These are phyloP conservation scores for Keiferia lycopersicella DNA, from an alignment of 2,888 invertebrate species.

Conservation along the genomic window DNA sequence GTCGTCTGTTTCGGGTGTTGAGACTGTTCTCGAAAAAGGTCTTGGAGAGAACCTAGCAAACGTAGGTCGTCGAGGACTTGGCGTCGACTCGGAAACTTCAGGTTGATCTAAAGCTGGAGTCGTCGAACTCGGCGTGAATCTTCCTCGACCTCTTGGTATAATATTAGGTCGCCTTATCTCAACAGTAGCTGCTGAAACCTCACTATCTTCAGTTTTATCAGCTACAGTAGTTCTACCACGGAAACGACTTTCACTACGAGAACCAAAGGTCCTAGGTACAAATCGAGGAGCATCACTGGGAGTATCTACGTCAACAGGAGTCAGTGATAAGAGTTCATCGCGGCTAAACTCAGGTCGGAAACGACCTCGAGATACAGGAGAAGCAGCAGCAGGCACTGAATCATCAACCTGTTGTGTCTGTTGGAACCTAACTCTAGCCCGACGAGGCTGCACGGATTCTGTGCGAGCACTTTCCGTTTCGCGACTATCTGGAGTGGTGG, in stretches of 20 bases:
- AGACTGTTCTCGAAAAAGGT: slow-evolving; percentile 59
- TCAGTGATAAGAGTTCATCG: slow-evolving; percentile 80
- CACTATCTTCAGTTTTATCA: slow-evolving; percentile 60
- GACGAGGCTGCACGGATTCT: slow-evolving; percentile 35
- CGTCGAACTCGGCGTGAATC: slow-evolving; percentile 55
- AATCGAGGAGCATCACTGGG: slow-evolving; percentile 41
- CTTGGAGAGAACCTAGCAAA: slow-evolving; percentile 71
- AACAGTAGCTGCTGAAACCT: slow-evolving; percentile 67
- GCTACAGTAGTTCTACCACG: slow-evolving; percentile 51
- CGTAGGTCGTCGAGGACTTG: slow-evolving; percentile 55
- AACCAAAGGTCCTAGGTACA: slow-evolving; percentile 44
- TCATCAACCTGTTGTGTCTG: slow-evolving; percentile 52
- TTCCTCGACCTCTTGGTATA: slow-evolving; percentile 62
- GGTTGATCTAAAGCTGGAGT: slow-evolving; percentile 49
- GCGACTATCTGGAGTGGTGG: slow-evolving; percentile 74
- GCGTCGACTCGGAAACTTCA: slow-evolving; percentile 44
- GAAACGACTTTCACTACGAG: slow-evolving; percentile 46
- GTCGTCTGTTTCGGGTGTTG: slow-evolving; percentile 38
- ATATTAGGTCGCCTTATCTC: slow-evolving; percentile 60
- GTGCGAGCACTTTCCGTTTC: slow-evolving; percentile 49
- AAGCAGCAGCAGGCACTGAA: slow-evolving; percentile 65
- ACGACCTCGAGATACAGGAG: slow-evolving; percentile 61
- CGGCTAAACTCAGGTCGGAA: slow-evolving; percentile 57
- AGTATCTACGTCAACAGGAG: slow-evolving; percentile 69
- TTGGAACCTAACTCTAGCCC: slow-evolving; percentile 56